Evolutionary conservation across 2,113 vertebrate genomes (phyloP).

Genomic region (Pyrgilauda ruficollis): DNA sequence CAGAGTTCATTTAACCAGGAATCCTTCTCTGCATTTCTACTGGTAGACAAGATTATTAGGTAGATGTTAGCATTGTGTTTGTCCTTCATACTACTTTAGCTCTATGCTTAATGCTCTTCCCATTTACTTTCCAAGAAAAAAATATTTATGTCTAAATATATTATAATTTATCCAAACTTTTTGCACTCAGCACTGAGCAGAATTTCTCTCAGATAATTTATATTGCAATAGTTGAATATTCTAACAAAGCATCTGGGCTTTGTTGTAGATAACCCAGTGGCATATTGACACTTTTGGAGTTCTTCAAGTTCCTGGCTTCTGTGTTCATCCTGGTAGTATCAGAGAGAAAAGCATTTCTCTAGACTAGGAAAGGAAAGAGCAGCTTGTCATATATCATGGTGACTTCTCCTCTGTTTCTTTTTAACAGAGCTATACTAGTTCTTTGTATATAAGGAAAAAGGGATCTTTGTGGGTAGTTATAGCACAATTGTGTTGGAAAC

Average conservation of each 20-base stretch:
- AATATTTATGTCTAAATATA: neutral
- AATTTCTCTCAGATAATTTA: neutral
- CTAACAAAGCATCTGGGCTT: neutral
- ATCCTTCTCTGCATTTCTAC: neutral
- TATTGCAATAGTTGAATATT: neutral
- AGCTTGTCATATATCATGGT: neutral
- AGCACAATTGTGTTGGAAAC: neutral
- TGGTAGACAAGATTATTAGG: neutral
- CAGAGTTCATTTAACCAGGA: neutral
- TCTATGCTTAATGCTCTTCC: neutral
- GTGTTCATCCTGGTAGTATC: neutral
- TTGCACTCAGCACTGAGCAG: neutral
- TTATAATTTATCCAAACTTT: neutral
- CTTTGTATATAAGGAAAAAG: neutral
- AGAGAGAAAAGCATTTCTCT: neutral
- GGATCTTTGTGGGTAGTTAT: neutral
- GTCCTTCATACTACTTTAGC: neutral
- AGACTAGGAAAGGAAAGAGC: neutral
- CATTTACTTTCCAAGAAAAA: neutral
- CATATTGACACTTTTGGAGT: neutral
- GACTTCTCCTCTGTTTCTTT: neutral
- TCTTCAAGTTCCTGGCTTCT: neutral
- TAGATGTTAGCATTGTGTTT: neutral
- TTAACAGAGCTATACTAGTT: neutral
- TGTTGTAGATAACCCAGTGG: neutral